A percentile compares a stretch with the other conserved stretches of the same genome.
These are phyloP conservation scores for Apodemia duryi DNA, from an alignment of 2,888 invertebrate genomes.

Conservation along the genomic window DNA sequence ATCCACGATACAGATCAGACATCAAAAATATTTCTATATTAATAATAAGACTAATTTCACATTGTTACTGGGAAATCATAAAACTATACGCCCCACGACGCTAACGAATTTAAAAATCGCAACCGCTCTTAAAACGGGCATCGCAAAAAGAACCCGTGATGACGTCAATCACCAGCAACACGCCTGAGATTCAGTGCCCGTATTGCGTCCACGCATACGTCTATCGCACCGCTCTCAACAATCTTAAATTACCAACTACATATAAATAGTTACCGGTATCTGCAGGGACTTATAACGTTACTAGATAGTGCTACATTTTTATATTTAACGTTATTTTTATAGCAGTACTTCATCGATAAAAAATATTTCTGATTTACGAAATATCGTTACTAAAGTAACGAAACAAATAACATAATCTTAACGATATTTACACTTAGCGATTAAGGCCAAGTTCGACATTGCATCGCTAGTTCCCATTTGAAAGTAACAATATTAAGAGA, in stretches of 20 bases:
- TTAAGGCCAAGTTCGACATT: not conserved
- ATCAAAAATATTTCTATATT: constrained; percentile 74
- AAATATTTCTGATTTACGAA: not conserved
- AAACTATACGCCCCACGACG: constrained; percentile 51
- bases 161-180: constrained; percentile 37
- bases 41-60: constrained; percentile 58
- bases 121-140: constrained; percentile 17
- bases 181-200: constrained; percentile 68
- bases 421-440: not conserved
- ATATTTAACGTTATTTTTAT: constrained; percentile 2
- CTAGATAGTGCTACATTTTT: not conserved
- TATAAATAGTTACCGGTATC: constrained; percentile 21
- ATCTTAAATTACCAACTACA: constrained; percentile 25
- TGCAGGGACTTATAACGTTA: not conserved
- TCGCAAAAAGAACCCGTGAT: not conserved
- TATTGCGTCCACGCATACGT: constrained; percentile 45
- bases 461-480: not conserved
- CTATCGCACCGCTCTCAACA: constrained; percentile 41
- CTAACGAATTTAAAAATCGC: constrained; percentile 26
- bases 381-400: not conserved
- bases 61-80: constrained; percentile 53
- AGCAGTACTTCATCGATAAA: not conserved
- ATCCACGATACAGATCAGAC: constrained; percentile 73
- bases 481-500: not conserved
- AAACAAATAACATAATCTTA: not conserved